Conservation (phyloP, 30 jellyfish, hydroid and myxozoan species). For the Nemopilema nomurai region DNA sequence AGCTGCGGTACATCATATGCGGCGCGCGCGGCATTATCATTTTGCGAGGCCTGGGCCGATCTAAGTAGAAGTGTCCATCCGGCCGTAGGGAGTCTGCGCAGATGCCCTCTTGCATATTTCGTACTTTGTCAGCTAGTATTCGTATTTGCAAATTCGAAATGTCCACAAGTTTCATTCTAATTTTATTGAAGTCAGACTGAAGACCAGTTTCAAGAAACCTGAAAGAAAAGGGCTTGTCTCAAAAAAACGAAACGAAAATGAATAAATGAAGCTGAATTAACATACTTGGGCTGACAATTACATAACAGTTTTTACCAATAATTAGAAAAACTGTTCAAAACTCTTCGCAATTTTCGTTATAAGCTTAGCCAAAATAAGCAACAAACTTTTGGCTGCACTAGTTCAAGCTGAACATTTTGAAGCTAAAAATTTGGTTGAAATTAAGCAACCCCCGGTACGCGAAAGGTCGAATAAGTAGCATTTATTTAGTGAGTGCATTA, state of each 20-base stretch:
- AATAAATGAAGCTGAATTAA: not conserved
- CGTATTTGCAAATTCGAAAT: conserved; percentile 75
- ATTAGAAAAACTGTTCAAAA: not conserved
- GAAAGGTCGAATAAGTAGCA: not conserved
- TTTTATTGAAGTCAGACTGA: conserved; percentile 74
- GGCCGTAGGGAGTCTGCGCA: conserved; percentile 71
- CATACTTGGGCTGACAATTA: too few relatives aligned
- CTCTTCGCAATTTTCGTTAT: too few relatives aligned
- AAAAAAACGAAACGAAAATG: not conserved
- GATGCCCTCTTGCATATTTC: conserved; percentile 66
- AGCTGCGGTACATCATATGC: conserved; percentile 25
- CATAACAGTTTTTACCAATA: too few relatives aligned
- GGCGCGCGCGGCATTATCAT: conserved; percentile 57
- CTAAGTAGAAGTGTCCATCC: conserved; percentile 57
- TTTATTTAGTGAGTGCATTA: not conserved
- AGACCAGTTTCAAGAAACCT: conserved; percentile 89
- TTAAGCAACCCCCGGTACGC: not conserved
- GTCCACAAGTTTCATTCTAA: conserved; percentile 79
- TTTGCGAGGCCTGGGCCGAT: conserved; percentile 48
- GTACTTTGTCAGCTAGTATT: conserved; percentile 68
- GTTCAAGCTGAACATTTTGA: not conserved
- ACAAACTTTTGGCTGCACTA: too few relatives aligned
- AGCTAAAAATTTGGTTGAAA: not conserved
- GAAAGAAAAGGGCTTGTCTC: conserved; percentile 3
- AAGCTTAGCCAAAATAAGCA: too few relatives aligned